phyloP scores from a whole-genome alignment of 2,888 invertebrate genomes.

The Ectobius pallidus region DNA sequence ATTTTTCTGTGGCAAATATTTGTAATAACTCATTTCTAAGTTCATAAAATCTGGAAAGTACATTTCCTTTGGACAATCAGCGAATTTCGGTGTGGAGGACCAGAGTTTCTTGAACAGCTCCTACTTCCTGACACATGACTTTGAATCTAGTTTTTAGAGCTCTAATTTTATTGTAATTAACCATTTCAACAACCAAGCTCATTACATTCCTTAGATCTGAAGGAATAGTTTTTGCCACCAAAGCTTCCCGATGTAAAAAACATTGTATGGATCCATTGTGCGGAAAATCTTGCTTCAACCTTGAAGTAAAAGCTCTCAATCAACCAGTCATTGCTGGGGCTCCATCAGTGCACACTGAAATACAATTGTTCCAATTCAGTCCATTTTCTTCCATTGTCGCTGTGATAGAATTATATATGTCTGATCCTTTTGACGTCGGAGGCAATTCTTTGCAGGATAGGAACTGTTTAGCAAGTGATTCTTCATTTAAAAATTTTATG shows the following conservation, averaged over 20 bases:
- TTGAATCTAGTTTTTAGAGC: constrained; percentile 15
- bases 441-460: neutral
- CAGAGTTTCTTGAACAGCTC: constrained; percentile 5
- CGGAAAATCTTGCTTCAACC: neutral
- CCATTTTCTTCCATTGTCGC: neutral
- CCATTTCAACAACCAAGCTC: constrained; percentile 2
- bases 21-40: neutral
- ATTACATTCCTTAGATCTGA: neutral
- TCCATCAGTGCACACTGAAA: neutral
- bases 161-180: constrained; percentile 11
- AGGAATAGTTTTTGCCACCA: constrained; percentile 13
- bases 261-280: neutral
- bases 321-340: neutral
- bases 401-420: neutral
- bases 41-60: neutral
- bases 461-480: neutral
- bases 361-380: neutral
- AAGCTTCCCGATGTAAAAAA: constrained; percentile 12
- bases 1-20: constrained; percentile 15
- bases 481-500: neutral
- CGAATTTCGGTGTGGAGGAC: neutral
- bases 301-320: neutral
- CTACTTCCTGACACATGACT: constrained; percentile 1
- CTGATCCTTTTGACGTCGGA: neutral
- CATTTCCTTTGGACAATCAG: neutral